A percentile compares a stretch with the other conserved stretches of the same genome.
phyloP scores from a whole-genome alignment of 2,113 vertebrate genomes.

The Rhizomys pruinosus region DNA sequence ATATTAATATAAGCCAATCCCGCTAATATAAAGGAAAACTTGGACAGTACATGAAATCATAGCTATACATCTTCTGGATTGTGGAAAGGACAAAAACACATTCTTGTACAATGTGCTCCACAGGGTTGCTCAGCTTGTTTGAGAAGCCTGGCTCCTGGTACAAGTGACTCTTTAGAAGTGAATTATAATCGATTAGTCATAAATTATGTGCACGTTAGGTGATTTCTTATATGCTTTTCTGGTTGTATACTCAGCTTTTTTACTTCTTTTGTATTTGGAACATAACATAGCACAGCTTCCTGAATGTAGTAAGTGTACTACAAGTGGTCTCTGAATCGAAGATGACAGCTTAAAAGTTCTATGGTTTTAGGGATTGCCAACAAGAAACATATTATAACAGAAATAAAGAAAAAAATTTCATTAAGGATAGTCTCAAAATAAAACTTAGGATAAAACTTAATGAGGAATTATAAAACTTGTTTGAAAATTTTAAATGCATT shows the following conservation, averaged over 20 bases:
- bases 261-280: not conserved
- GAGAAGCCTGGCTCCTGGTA: not conserved
- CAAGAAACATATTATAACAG: too few species aligned
- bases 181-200: not conserved
- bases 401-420: too few species aligned
- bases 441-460: too few species aligned
- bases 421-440: too few species aligned
- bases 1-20: not conserved
- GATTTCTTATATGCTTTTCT: not conserved
- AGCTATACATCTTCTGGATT: not conserved
- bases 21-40: not conserved
- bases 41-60: not conserved
- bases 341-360: not conserved
- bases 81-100: not conserved
- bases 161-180: not conserved
- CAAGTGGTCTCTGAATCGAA: conserved; percentile 17
- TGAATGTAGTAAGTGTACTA: not conserved
- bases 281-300: not conserved
- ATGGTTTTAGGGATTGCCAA: not conserved
- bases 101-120: not conserved
- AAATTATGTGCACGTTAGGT: not conserved
- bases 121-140: not conserved
- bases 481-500: too few species aligned
- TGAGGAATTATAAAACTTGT: too few species aligned
- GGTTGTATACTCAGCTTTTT: not conserved